These are phyloP conservation scores for Gracilinanus agilis DNA, from an alignment of 2,113 vertebrate species.

Conservation along the genomic window DNA sequence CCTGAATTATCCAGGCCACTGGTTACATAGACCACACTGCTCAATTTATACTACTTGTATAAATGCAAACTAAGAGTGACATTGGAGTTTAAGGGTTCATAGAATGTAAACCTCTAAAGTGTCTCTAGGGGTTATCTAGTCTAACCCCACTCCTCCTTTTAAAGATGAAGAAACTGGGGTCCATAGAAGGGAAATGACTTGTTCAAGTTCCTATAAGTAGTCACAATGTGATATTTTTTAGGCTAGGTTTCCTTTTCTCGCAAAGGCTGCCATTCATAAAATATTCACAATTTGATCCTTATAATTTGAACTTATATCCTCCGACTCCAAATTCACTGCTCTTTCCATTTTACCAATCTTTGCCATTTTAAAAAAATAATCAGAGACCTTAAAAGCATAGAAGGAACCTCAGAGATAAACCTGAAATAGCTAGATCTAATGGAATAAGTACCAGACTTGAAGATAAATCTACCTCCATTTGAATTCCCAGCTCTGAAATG, in stretches of 20 bases:
- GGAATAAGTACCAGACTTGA: not conserved
- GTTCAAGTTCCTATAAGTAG: not conserved
- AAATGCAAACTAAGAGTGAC: not conserved
- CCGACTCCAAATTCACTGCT: too few relatives aligned
- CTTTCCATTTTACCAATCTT: not conserved
- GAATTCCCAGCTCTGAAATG: not conserved
- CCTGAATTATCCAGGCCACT: accelerated
- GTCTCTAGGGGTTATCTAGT: not conserved
- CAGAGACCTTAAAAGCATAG: not conserved
- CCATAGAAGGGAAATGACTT: not conserved
- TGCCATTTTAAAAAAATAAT: too few relatives aligned
- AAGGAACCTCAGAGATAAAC: not conserved
- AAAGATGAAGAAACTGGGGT: not conserved
- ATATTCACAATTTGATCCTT: not conserved
- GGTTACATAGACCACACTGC: not conserved
- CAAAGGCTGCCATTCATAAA: too few relatives aligned
- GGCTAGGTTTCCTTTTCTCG: too few relatives aligned
- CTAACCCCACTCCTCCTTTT: not conserved
- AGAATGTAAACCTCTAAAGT: not conserved
- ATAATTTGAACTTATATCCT: not conserved
- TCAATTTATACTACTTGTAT: not conserved
- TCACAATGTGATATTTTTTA: not conserved
- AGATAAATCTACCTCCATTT: not conserved
- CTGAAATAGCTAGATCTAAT: not conserved
- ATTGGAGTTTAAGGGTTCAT: not conserved